Conservation (phyloP, 92 coral and sea anemone genomes). For the Anthopleura xanthogrammica region DNA sequence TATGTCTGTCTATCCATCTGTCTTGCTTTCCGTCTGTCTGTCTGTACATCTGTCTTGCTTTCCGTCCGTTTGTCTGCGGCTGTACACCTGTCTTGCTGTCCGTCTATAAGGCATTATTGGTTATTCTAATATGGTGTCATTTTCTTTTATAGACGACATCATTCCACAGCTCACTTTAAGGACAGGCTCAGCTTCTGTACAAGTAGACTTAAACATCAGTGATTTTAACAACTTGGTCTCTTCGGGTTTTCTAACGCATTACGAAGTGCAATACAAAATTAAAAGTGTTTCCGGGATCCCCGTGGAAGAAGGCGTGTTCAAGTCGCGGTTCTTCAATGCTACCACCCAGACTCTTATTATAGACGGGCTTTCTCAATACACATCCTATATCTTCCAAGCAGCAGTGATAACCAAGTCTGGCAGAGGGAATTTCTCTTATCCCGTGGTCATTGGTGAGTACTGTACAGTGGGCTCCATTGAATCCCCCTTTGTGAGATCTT, state of each 20-base stretch:
- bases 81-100: no score
- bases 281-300: slow-evolving; percentile 15
- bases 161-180: slow-evolving; percentile 14
- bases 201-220: neutral
- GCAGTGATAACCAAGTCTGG: slow-evolving; percentile 33
- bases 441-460: slow-evolving; percentile 45
- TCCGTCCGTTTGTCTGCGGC: no score
- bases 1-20: neutral
- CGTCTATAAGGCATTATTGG: neutral
- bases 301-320: neutral
- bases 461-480: neutral
- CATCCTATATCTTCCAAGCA: slow-evolving; percentile 44
- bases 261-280: slow-evolving; percentile 32
- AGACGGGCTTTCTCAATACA: slow-evolving; percentile 23
- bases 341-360: slow-evolving; percentile 17
- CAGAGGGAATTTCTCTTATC: slow-evolving; percentile 26
- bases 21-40: neutral
- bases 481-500: neutral
- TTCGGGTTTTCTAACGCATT: slow-evolving; percentile 15
- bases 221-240: slow-evolving; percentile 1
- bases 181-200: slow-evolving; percentile 8
- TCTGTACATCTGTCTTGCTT: no score
- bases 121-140: neutral
- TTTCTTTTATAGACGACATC: slow-evolving; percentile 13
- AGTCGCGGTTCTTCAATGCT: slow-evolving; percentile 8